Percentiles rank a stretch among this genome's conserved stretches.
Evolutionary conservation across 2,797 vertebrate genomes (phyloP).

Genomic region (Danio tinwini): DNA sequence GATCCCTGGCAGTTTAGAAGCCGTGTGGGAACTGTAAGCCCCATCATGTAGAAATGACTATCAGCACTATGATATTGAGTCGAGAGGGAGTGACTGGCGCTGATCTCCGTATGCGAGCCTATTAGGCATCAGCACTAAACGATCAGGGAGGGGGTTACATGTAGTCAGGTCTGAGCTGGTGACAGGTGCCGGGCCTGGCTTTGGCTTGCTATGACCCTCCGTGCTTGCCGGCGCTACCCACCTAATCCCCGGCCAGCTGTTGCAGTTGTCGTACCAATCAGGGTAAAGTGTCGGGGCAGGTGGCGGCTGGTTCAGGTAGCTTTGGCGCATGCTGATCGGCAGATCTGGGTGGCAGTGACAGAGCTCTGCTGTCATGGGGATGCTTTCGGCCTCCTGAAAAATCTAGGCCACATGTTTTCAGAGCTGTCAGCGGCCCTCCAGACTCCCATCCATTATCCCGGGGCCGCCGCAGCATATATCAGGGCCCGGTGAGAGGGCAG

Average conservation of each 20-base stretch:
- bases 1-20: slow-evolving; percentile 66
- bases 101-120: slow-evolving; percentile 50
- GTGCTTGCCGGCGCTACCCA: slow-evolving; percentile 67
- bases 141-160: slow-evolving; percentile 61
- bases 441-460: slow-evolving; percentile 58
- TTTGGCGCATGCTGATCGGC: slow-evolving; percentile 63
- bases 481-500: slow-evolving; percentile 67
- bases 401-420: slow-evolving; percentile 81
- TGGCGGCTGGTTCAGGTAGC: slow-evolving; percentile 73
- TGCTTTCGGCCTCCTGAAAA: slow-evolving; percentile 70
- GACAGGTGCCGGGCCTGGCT: slow-evolving; percentile 77
- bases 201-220: slow-evolving; percentile 69
- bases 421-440: slow-evolving; percentile 68
- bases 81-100: slow-evolving; percentile 15
- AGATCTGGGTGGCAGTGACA: slow-evolving; percentile 62
- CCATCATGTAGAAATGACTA: slow-evolving; percentile 52
- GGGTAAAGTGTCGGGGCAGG: slow-evolving; percentile 75
- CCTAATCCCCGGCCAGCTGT: slow-evolving; percentile 84
- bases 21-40: slow-evolving; percentile 55
- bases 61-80: slow-evolving; percentile 41
- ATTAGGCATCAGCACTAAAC: slow-evolving; percentile 60
- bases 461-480: slow-evolving; percentile 39
- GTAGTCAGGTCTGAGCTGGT: slow-evolving; percentile 71
- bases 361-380: slow-evolving; percentile 65
- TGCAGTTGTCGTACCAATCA: slow-evolving; percentile 78